Percentiles rank a stretch among this genome's conserved stretches.
phyloP scores from a whole-genome alignment of 2,888 invertebrate genomes.

The Muscina levida region DNA sequence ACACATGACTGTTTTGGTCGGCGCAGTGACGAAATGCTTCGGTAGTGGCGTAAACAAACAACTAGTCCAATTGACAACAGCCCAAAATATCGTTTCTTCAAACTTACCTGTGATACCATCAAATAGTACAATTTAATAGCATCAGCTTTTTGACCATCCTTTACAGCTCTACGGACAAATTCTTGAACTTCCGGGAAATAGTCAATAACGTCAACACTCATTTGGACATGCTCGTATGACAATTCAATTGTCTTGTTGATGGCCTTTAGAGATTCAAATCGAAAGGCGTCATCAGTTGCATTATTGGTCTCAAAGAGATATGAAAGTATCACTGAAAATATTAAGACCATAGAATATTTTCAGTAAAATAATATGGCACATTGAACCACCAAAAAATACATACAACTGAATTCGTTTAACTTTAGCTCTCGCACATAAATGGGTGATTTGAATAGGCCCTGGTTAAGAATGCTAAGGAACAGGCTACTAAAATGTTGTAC shows the following conservation, averaged over 20 bases:
- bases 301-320: slow-evolving; percentile 74
- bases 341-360: neutral
- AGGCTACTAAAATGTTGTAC: slow-evolving; percentile 72
- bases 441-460: slow-evolving; percentile 73
- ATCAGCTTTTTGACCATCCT: slow-evolving; percentile 70
- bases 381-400: no score
- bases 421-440: slow-evolving; percentile 71
- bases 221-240: slow-evolving; percentile 71
- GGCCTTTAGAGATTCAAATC: slow-evolving; percentile 71
- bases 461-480: slow-evolving; percentile 73
- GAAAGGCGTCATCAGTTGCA: slow-evolving; percentile 68
- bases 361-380: no score
- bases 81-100: no score
- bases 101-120: slow-evolving; percentile 71
- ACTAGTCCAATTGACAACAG: no score
- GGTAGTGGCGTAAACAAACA: no score
- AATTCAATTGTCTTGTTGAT: slow-evolving; percentile 74
- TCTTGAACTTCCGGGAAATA: slow-evolving; percentile 72
- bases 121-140: slow-evolving; percentile 73
- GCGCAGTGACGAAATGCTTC: no score
- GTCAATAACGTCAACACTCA: slow-evolving; percentile 73
- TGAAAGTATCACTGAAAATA: slow-evolving; percentile 74
- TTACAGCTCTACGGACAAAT: slow-evolving; percentile 67
- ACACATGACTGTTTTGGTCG: no score
- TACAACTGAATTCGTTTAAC: slow-evolving; percentile 75